Percentiles rank a stretch among this genome's conserved stretches.
These are phyloP conservation scores for Carassius gibelio DNA, from an alignment of 2,113 vertebrate genomes.

Conservation along the genomic window DNA sequence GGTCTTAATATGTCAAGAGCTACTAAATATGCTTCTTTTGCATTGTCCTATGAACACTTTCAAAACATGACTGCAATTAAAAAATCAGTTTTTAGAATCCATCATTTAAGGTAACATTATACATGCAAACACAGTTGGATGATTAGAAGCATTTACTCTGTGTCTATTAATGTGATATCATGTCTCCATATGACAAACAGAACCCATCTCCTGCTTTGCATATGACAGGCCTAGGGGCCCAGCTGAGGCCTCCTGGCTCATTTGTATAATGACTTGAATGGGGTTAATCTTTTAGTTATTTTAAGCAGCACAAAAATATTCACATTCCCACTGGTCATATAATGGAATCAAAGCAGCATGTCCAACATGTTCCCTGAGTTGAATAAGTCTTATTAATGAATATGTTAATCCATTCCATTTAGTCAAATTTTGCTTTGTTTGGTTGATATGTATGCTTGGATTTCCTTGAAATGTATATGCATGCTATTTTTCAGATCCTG, in stretches of 20 bases:
- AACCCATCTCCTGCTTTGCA: constrained; percentile 32
- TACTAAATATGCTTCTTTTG: neutral
- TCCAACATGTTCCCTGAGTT: neutral
- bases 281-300: constrained; percentile 47
- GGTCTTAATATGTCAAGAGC: neutral
- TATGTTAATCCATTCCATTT: neutral
- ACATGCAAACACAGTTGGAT: neutral
- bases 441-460: neutral
- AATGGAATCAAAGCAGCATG: constrained; percentile 28
- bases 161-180: constrained; percentile 30
- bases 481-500: neutral
- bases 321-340: constrained; percentile 17
- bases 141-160: constrained; percentile 13
- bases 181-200: constrained; percentile 20
- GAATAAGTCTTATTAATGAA: neutral
- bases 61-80: neutral
- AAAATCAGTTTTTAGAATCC: neutral
- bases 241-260: constrained; percentile 31
- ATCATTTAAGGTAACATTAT: constrained; percentile 10
- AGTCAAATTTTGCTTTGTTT: neutral
- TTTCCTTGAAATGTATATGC: neutral
- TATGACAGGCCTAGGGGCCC: constrained; percentile 31
- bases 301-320: constrained; percentile 21
- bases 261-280: constrained; percentile 50
- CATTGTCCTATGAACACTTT: constrained; percentile 8